Evolutionary conservation across 2,888 invertebrate species (phyloP).

Genomic region (Macrophya annulata): DNA sequence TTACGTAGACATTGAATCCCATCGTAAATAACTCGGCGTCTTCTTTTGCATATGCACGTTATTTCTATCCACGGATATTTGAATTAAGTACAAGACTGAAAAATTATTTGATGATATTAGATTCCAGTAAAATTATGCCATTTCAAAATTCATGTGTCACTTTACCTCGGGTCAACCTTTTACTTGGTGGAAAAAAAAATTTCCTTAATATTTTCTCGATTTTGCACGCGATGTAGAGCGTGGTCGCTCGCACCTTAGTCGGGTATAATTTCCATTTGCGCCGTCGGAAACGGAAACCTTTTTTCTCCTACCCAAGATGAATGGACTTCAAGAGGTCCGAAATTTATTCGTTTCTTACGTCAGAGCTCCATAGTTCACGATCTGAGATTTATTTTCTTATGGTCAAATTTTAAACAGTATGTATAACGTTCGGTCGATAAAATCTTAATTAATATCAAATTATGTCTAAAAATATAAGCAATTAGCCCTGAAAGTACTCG

Average conservation of each 20-base stretch:
- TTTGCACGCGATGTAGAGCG: not conserved
- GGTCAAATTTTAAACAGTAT: not conserved
- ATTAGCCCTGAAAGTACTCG: no score
- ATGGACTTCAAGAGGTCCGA: constrained; percentile 25
- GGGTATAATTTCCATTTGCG: constrained; percentile 26
- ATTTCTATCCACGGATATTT: not conserved
- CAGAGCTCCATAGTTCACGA: not conserved
- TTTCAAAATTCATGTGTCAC: constrained; percentile 4
- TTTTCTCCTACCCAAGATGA: constrained; percentile 18
- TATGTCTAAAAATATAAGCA: no score
- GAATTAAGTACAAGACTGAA: not conserved
- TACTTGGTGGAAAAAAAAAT: not conserved
- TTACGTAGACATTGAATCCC: not conserved
- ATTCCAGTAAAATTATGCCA: not conserved
- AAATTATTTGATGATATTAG: not conserved
- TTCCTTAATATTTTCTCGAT: not conserved
- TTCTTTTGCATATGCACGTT: not conserved
- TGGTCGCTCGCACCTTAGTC: not conserved
- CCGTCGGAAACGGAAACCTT: constrained; percentile 16
- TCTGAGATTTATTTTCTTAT: not conserved
- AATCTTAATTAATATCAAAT: no score
- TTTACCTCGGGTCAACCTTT: not conserved
- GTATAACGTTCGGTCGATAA: no score
- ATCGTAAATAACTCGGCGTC: not conserved
- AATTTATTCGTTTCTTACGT: constrained; percentile 5